Evolutionary conservation across 2,888 invertebrate genomes (phyloP), one percentile per base, ranked within the genome.

Genomic region (Ophraella communa): DNA sequence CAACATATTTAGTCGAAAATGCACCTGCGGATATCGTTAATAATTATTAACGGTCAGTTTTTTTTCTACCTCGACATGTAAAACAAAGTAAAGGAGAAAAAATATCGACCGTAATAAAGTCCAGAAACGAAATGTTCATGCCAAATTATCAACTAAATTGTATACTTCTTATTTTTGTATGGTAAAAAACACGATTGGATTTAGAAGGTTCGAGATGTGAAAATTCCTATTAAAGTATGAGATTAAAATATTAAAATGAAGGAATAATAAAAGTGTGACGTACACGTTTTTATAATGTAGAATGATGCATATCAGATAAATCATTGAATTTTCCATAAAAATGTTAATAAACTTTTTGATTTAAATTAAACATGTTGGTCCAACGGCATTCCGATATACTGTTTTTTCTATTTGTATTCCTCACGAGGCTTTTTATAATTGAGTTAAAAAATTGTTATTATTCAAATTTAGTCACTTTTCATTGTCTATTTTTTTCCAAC

Each of bases 11-110:
- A 63, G 68, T 64, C 54, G 30, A 60, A 68, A 70, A 68, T 71
- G 65, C 74, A 74, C 74, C 74, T 74, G 74, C 73, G 62, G 69
- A 67, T 65, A 67, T 71, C 69, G 70, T 71, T 71, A 71, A 66
- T 71, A 71, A 73, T 73, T 73, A 70, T 68, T 65, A 71, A 71
- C 71, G 70, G 71, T 61, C 54, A 52, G 30, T 44, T 60, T 60
- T 57, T 60, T 59, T 53, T 61, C 61, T 66, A 60, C 45, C 57
- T 53, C 57, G 67, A 53, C 64, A 63, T 54, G 64, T 60, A 64
- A 65, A 67, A 61, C 66, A 62, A 58, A 39, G 39, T 39, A 39
- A 57, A 53, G 53, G 45, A 20, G 44, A 20, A 17, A 24, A 49
- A 57, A 33, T 57, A 53, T 45, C 42, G 18, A 52, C 52, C 57